Evolutionary conservation across 2,797 vertebrate genomes (phyloP).

Genomic region (Podarcis siculus): DNA sequence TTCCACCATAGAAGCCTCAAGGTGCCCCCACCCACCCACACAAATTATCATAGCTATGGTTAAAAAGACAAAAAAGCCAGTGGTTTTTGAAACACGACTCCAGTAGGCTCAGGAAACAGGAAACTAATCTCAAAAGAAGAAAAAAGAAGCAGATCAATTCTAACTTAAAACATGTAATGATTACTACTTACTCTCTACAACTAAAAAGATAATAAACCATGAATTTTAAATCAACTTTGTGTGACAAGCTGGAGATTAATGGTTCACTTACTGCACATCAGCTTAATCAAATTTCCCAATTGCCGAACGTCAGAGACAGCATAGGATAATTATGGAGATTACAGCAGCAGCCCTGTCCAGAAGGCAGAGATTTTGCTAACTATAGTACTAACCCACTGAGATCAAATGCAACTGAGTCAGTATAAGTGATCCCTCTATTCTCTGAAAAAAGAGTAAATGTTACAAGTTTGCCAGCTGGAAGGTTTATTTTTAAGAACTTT

Average conservation of each 20-base stretch:
- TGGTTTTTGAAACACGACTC: neutral
- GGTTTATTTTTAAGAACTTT: conserved; percentile 31
- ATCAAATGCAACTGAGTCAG: neutral
- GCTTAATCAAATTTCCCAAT: conserved; percentile 44
- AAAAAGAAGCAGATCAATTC: neutral
- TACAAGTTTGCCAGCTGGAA: neutral
- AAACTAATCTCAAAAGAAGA: neutral
- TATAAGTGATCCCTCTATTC: neutral
- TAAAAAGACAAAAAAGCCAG: accelerated
- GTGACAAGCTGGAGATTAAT: conserved; percentile 33
- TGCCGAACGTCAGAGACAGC: neutral
- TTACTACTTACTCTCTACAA: neutral
- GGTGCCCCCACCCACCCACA: no score
- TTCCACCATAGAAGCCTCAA: neutral
- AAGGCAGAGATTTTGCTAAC: neutral
- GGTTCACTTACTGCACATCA: conserved; percentile 38
- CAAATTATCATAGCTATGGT: neutral
- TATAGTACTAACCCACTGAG: neutral
- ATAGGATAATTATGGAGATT: conserved; percentile 15
- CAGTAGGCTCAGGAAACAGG: conserved; percentile 18
- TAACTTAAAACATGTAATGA: neutral
- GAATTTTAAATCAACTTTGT: neutral
- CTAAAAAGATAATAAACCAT: conserved; percentile 3
- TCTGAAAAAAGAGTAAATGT: neutral
- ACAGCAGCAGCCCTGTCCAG: neutral